Evolutionary conservation across 2,113 vertebrate species (phyloP).

Genomic region (Clarias gariepinus): DNA sequence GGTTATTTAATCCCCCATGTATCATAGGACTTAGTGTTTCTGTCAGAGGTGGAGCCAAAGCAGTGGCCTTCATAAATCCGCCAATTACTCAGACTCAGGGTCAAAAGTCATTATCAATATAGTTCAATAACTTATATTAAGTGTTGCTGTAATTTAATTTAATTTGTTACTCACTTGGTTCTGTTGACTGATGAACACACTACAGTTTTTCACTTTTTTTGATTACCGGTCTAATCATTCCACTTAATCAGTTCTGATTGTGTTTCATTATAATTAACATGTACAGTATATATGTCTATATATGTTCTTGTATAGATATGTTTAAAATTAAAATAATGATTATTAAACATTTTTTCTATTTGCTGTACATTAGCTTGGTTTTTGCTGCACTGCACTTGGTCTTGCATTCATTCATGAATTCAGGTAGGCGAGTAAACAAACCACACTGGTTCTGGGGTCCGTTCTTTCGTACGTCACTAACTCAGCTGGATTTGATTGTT

Average conservation of each 20-base stretch:
- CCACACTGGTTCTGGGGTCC: background rate
- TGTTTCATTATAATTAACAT: background rate
- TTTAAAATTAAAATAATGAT: background rate
- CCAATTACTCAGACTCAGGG: slow-evolving; percentile 45
- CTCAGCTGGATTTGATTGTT: no score
- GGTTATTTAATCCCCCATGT: slow-evolving; percentile 61
- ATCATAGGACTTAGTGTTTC: slow-evolving; percentile 56
- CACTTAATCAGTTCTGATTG: background rate
- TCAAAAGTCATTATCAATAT: background rate
- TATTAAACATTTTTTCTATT: background rate
- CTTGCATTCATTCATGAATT: background rate
- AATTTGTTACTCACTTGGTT: background rate
- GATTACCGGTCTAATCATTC: background rate
- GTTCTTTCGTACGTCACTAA: no score
- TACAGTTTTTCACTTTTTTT: background rate
- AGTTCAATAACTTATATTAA: background rate
- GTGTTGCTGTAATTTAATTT: background rate
- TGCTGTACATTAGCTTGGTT: background rate
- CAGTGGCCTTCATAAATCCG: slow-evolving; percentile 64
- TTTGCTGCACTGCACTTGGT: background rate
- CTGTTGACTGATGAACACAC: background rate
- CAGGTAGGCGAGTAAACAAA: background rate
- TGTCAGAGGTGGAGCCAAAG: slow-evolving; percentile 61
- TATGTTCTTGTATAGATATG: background rate
- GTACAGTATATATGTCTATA: background rate